phyloP scores from a whole-genome alignment of 2,888 invertebrate genomes.

The Chaitophorus viminalis region DNA sequence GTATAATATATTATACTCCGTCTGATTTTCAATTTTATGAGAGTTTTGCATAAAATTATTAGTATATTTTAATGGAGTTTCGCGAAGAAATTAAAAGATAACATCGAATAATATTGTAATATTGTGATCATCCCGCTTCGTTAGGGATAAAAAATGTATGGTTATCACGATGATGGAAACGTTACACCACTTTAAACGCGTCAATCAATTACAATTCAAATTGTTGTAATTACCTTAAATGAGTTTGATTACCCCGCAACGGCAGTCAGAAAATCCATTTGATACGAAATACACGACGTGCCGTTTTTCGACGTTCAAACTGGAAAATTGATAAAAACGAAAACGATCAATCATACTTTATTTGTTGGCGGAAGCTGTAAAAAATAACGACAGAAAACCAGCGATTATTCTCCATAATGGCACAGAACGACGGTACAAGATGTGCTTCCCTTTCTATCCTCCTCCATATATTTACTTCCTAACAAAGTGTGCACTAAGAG shows the following conservation, averaged over 20 bases:
- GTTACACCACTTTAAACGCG: background rate
- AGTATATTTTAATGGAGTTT: background rate
- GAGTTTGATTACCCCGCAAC: background rate
- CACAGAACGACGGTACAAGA: background rate
- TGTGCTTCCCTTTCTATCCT: background rate
- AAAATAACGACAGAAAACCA: background rate
- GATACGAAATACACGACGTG: background rate
- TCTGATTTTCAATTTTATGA: no score
- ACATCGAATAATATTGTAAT: no score
- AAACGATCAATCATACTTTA: background rate
- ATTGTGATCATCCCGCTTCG: no score
- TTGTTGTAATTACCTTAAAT: background rate
- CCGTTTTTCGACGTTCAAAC: background rate
- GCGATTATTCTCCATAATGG: background rate
- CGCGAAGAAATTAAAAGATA: background rate
- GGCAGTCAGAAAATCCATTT: background rate
- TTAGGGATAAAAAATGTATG: no score
- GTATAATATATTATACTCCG: no score
- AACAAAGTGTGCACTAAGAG: background rate
- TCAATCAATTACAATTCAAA: background rate
- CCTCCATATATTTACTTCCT: no score
- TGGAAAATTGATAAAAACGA: background rate
- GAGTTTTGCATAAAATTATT: no score
- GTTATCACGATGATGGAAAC: no score
- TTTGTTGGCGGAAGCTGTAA: background rate